Evolutionary conservation across 2,888 invertebrate genomes (phyloP), one percentile per base, ranked within the genome.

Genomic region (Plagodis pulveraria): DNA sequence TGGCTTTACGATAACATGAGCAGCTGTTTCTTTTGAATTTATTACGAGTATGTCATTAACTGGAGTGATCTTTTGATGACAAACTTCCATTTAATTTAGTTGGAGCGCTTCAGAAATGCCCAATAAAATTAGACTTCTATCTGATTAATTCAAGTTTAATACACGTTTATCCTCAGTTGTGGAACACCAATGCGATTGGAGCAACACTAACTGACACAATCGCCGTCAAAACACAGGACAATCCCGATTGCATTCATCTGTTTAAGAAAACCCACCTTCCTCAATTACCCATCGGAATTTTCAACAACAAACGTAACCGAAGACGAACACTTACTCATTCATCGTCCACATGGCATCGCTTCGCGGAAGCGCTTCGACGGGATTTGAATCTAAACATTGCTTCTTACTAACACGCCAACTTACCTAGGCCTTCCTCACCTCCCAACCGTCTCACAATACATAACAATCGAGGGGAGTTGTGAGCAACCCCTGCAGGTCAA

Each of bases 341-440:
- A 77, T 72, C 77, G 78, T 75, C 73, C 79, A 81, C 82, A 74
- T 71, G 74, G 76, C 80, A 81, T 75, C 62, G 75, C 69, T 91
- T 89, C 91, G 86, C 81, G 89, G 91, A 91, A 91, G 87, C 84
- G 69, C 66, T 10, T 67, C 73, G 74, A 89, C 90, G 87, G 83
- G 81, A 79, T 77, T 72, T 84, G 91, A 87, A 91, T 91, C 81
- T 82, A 86, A 90, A 91, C 87, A 87, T 78, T 80, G 83, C 81
- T 81, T 88, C 87, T 84, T 83, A 80, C 75, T 69, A 59, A 56
- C 59, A 56, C 83, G 58, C 85, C 73, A 76, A 11, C 44, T 22
- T 55, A 53, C 5, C 12, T 51, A 58, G 80, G 70, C 51, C 78
- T 72, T 41, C 72, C 74, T 22, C 48, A 53, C 42, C 59, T 65